Percentiles rank a stretch among this genome's conserved stretches.
These are phyloP conservation scores for Brachypalpus laphriformis DNA, from an alignment of 2,888 invertebrate species.

Conservation along the genomic window DNA sequence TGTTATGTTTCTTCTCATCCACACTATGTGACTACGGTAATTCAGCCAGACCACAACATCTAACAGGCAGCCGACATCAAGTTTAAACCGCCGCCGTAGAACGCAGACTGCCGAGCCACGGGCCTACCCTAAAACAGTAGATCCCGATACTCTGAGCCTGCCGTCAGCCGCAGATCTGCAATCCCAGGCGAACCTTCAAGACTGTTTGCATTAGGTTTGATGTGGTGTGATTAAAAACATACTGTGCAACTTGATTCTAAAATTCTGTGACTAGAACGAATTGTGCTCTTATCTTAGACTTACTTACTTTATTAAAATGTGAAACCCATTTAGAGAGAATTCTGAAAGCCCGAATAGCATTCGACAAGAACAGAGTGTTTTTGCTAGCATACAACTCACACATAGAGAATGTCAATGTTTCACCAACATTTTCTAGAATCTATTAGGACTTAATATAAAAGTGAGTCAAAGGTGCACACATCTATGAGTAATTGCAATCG, in stretches of 20 bases:
- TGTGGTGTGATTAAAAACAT: background rate
- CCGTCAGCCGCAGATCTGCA: too few species aligned
- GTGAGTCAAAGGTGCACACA: too few species aligned
- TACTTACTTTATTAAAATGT: slow-evolving; percentile 1
- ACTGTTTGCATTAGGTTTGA: background rate
- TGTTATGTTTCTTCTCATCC: too few species aligned
- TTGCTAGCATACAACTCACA: background rate
- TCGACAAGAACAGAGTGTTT: background rate
- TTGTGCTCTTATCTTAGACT: background rate
- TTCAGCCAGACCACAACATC: too few species aligned
- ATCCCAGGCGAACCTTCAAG: too few species aligned
- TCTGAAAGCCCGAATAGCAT: background rate
- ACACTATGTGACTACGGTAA: too few species aligned
- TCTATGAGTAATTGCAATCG: too few species aligned
- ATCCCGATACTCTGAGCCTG: too few species aligned
- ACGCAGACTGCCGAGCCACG: too few species aligned
- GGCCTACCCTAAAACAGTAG: too few species aligned
- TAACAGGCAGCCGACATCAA: too few species aligned
- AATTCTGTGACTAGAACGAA: background rate
- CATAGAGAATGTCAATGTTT: background rate
- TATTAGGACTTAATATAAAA: background rate
- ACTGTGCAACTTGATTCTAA: background rate
- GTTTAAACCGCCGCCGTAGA: too few species aligned
- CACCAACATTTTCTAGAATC: slow-evolving; percentile 12
- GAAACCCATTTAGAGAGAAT: background rate